These are phyloP conservation scores for Nycticebus coucang DNA, from an alignment of 2,113 vertebrate genomes.

Conservation along the genomic window DNA sequence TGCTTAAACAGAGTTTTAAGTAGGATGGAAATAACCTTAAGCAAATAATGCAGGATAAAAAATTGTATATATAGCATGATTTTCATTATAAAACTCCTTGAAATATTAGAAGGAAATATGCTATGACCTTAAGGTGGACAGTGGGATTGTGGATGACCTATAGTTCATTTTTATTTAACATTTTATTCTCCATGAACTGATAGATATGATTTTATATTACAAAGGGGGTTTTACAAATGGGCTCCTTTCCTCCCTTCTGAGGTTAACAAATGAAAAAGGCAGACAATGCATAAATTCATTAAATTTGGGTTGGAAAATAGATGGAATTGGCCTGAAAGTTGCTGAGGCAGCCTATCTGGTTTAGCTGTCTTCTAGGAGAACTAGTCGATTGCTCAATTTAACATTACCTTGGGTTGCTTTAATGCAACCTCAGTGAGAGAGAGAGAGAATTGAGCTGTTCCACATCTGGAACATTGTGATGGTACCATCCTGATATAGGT, in stretches of 20 bases:
- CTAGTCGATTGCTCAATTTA: slow-evolving; percentile 61
- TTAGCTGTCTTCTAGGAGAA: slow-evolving; percentile 62
- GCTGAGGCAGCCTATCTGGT: slow-evolving; percentile 61
- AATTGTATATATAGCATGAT: background rate
- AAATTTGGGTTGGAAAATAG: slow-evolving; percentile 59
- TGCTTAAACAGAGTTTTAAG: slow-evolving; percentile 48
- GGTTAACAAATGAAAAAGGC: slow-evolving; percentile 54
- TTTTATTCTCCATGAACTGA: slow-evolving; percentile 45
- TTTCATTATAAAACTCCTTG: slow-evolving; percentile 47
- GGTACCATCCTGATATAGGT: slow-evolving; percentile 51
- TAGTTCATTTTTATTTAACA: slow-evolving; percentile 47
- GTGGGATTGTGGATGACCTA: background rate
- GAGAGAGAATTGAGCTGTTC: slow-evolving; percentile 42
- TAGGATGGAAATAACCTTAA: slow-evolving; percentile 6
- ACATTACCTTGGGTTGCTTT: slow-evolving; percentile 52
- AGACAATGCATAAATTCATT: slow-evolving; percentile 55
- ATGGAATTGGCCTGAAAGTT: slow-evolving; percentile 25
- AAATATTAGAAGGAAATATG: slow-evolving; percentile 30
- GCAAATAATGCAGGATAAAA: slow-evolving; percentile 8
- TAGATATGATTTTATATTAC: slow-evolving; percentile 37
- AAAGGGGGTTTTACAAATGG: slow-evolving; percentile 40
- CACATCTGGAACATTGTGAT: slow-evolving; percentile 54
- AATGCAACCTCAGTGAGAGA: background rate
- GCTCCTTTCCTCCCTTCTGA: slow-evolving; percentile 21
- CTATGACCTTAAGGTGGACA: slow-evolving; percentile 1